Conservation (phyloP, 1,140 invertebrate genomes). For the Rhynchophorus ferrugineus region DNA sequence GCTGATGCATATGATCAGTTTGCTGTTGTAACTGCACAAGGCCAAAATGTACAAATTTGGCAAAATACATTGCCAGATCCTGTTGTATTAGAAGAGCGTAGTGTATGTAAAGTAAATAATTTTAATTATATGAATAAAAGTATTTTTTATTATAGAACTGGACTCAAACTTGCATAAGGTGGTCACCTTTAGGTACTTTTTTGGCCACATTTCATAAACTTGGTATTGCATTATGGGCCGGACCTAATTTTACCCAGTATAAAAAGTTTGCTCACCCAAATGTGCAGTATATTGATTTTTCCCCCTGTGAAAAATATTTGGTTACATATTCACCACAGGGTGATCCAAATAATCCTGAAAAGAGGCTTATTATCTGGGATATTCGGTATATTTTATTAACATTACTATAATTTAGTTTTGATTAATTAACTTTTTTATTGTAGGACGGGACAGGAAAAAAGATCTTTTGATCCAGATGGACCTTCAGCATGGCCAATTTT, state of each 20-base stretch:
- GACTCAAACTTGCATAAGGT: constrained; percentile 92
- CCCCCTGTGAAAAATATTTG: constrained; percentile 93
- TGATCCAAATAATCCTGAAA: constrained; percentile 54
- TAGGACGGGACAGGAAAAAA: constrained; percentile 82
- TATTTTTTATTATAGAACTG: constrained; percentile 56
- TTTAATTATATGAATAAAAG: neutral
- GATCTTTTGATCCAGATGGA: constrained; percentile 80
- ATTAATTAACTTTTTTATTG: neutral
- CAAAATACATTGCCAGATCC: constrained; percentile 87
- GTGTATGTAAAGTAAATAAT: constrained; percentile 47
- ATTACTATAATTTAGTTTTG: neutral
- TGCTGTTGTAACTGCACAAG: constrained; percentile 77
- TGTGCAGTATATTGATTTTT: constrained; percentile 95
- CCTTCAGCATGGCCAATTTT: constrained; percentile 86
- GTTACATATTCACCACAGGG: constrained; percentile 81
- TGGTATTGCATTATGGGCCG: constrained; percentile 96
- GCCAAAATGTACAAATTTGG: constrained; percentile 76
- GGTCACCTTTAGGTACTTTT: constrained; percentile 96
- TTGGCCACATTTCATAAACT: constrained; percentile 91
- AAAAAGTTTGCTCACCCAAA: constrained; percentile 84
- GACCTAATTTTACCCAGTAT: constrained; percentile 85
- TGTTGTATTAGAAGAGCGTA: constrained; percentile 70
- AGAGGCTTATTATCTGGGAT: constrained; percentile 88
- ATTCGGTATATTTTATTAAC: constrained; percentile 51
- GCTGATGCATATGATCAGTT: constrained; percentile 94